phyloP scores from a whole-genome alignment of 2,888 invertebrate genomes.

The Merodon equestris region DNA sequence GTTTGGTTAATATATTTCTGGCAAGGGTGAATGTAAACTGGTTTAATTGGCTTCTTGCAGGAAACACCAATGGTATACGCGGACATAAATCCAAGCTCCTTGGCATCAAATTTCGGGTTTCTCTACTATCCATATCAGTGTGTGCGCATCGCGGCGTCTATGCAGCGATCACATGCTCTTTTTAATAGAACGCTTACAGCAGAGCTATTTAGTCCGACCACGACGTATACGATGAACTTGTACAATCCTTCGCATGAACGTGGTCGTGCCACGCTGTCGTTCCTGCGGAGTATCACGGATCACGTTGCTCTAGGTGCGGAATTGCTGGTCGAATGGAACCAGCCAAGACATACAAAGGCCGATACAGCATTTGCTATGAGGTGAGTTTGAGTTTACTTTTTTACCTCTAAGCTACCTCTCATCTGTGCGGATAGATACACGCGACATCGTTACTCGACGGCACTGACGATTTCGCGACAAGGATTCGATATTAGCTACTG shows the following conservation, averaged over 20 bases:
- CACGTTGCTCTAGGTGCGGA: constrained; percentile 76
- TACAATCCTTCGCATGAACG: constrained; percentile 73
- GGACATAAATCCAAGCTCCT: constrained; percentile 77
- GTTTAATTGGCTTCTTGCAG: constrained; percentile 65
- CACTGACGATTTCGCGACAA: constrained; percentile 74
- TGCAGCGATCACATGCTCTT: constrained; percentile 72
- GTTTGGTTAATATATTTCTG: constrained; percentile 2
- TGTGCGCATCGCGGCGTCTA: constrained; percentile 70
- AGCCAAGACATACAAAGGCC: constrained; percentile 69
- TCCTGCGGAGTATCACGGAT: constrained; percentile 74
- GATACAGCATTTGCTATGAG: constrained; percentile 75
- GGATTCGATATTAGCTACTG: constrained; percentile 78
- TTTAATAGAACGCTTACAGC: constrained; percentile 73
- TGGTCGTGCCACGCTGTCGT: constrained; percentile 75
- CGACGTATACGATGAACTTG: constrained; percentile 74
- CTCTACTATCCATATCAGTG: constrained; percentile 74
- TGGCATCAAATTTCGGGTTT: constrained; percentile 76
- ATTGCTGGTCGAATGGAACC: constrained; percentile 76
- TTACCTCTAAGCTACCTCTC: neutral
- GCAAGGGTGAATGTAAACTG: too few relatives aligned
- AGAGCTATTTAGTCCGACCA: constrained; percentile 72
- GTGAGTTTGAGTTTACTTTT: constrained; percentile 17
- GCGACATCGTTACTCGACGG: constrained; percentile 73
- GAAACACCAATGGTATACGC: constrained; percentile 76
- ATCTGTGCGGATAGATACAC: constrained; percentile 71